These are phyloP conservation scores for Thereva unica DNA, from an alignment of 2,888 invertebrate genomes.

Conservation along the genomic window DNA sequence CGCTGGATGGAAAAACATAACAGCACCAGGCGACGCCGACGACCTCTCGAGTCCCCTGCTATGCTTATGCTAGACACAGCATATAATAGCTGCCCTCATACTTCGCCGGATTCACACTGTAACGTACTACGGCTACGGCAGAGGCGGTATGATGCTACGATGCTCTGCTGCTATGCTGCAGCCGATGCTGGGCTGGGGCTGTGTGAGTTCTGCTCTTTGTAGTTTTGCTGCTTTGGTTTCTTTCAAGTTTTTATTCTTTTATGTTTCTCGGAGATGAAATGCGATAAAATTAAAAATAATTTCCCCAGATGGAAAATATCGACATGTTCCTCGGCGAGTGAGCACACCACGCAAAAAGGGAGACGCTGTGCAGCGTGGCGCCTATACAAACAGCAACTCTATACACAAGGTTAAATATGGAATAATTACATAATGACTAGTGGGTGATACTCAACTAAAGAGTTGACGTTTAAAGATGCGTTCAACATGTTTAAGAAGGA, in stretches of 20 bases:
- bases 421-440: no score
- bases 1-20: neutral
- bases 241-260: slow-evolving; percentile 17
- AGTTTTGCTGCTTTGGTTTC: slow-evolving; percentile 4
- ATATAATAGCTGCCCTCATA: neutral
- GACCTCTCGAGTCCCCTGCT: slow-evolving; percentile 29
- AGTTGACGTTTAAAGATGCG: no score
- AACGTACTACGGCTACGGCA: no score
- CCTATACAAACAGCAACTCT: no score
- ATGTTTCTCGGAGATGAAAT: slow-evolving; percentile 17
- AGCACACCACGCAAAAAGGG: no score
- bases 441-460: no score
- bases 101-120: neutral
- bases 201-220: neutral
- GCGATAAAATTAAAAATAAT: slow-evolving; percentile 32
- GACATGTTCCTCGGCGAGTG: slow-evolving; percentile 2
- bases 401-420: no score
- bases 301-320: slow-evolving; percentile 28
- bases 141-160: no score
- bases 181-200: neutral
- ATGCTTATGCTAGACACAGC: slow-evolving; percentile 2
- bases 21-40: slow-evolving; percentile 2
- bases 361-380: no score
- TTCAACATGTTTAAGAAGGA: no score
- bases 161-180: neutral